These are phyloP conservation scores for Indicator maculatus DNA, from an alignment of 2,113 vertebrate species.

Conservation along the genomic window DNA sequence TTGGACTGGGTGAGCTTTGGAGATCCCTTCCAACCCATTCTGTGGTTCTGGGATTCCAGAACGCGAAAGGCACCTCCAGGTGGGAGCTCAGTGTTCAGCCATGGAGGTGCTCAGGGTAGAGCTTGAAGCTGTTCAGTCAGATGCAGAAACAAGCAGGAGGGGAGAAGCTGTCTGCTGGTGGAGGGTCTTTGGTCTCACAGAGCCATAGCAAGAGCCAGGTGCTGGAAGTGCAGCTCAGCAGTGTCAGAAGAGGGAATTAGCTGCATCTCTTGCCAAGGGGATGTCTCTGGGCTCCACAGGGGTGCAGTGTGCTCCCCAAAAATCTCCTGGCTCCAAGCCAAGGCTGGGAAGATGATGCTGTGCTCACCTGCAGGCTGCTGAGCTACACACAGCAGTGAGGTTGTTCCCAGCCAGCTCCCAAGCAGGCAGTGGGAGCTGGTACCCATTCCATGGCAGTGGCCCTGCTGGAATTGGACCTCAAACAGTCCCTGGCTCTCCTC, in stretches of 20 bases:
- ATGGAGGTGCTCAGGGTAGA: not conserved
- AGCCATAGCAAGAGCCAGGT: not conserved
- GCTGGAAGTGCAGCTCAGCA: not conserved
- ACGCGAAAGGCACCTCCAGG: not conserved
- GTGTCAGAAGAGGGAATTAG: not conserved
- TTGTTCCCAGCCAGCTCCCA: not conserved
- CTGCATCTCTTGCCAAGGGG: not conserved
- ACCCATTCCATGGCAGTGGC: not conserved
- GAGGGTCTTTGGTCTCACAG: not conserved
- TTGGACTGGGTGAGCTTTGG: too few relatives aligned
- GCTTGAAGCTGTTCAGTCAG: not conserved
- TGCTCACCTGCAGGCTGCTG: not conserved
- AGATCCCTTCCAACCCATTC: too few relatives aligned
- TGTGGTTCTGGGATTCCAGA: not conserved
- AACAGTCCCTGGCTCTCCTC: not conserved
- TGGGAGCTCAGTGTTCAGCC: accelerated
- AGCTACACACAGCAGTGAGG: not conserved
- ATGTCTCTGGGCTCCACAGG: not conserved
- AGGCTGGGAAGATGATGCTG: not conserved
- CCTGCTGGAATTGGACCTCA: not conserved
- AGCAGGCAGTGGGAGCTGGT: not conserved
- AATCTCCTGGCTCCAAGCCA: not conserved
- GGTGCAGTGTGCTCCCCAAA: not conserved
- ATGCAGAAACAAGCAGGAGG: not conserved
- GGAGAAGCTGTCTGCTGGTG: not conserved